Conservation (phyloP, 1,140 invertebrate species). For the Choristoneura fumiferana region DNA sequence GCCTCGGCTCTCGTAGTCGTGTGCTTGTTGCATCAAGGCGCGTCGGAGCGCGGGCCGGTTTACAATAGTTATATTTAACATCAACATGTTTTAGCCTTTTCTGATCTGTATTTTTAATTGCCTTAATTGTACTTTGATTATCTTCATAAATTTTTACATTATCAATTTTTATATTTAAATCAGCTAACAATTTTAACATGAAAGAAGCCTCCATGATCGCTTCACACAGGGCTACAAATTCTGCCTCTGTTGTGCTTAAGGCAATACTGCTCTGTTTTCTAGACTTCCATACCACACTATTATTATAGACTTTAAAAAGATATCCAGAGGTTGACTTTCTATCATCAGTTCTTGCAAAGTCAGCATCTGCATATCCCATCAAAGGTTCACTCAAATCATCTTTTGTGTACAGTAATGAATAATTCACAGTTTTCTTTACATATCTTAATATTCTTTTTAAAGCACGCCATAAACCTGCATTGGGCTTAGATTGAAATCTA, state of each 20-base stretch:
- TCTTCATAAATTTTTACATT: slow-evolving; percentile 28
- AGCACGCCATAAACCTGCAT: not conserved
- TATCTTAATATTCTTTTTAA: not conserved
- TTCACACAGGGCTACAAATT: not conserved
- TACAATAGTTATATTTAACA: slow-evolving; percentile 30
- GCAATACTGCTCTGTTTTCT: not conserved
- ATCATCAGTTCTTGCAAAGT: not conserved
- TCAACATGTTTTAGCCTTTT: slow-evolving; percentile 37
- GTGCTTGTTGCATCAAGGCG: too few relatives aligned
- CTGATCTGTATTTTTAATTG: slow-evolving; percentile 28
- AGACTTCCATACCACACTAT: not conserved
- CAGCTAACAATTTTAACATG: not conserved
- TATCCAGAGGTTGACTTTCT: not conserved
- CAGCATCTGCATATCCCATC: not conserved
- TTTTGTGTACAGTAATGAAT: not conserved
- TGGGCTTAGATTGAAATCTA: not conserved
- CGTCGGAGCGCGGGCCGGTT: too few relatives aligned
- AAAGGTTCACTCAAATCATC: not conserved
- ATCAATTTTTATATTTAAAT: not conserved
- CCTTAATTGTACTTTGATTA: slow-evolving; percentile 25
- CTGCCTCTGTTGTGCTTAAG: too few relatives aligned
- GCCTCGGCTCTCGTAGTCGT: too few relatives aligned
- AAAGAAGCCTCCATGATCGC: not conserved
- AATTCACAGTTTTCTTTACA: not conserved
- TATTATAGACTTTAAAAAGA: not conserved